Evolutionary conservation across 2,797 vertebrate species (phyloP), one percentile per base, ranked within the genome.

Genomic region (Mastacembelus armatus): DNA sequence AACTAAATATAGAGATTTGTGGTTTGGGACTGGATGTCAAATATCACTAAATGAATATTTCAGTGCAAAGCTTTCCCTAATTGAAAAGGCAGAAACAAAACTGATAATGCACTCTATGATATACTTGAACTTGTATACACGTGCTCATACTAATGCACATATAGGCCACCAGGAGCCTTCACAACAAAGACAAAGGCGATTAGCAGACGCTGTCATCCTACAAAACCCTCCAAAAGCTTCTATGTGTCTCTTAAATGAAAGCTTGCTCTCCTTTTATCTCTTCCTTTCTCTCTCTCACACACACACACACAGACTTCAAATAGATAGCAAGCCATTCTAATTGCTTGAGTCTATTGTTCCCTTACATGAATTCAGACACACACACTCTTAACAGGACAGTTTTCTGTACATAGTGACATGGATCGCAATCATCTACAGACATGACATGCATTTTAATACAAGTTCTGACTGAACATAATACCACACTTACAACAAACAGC

Each of bases 371-470:
- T 40, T 45, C 48, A 35, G 27, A 66, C 6, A 29, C 39, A 71
- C 64, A 61, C 32, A 33, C 51, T 43, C 30, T 26, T 27, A 32
- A 52, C 62, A 47, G 42, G 29, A 66, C 50, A 65, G 64, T 71
- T 80, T 80, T 65, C 51, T 3, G 0, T 52, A 50, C 45, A 54
- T 5, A 3, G 16, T 29, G 38, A 81, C 49, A 43, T 59, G 56
- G 77, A 71, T 66, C 7, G 40, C 66, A 77, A 77, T 85, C 65
- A 39, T 60, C 63, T 24, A 7, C 55, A 36, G 63, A 65, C 59
- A 38, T 4, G 62, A 71, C 60, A 32, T 4, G 30, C 66, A 69
- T 84, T 63, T 69, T 58, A 86, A 81, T 77, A 39, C 67, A 72
- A 72, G 64, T n/a, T 56, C 33, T 55, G 18, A 15, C 33, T 52